Conservation (phyloP, 2,888 invertebrate genomes). For the Notodonta ziczac region DNA sequence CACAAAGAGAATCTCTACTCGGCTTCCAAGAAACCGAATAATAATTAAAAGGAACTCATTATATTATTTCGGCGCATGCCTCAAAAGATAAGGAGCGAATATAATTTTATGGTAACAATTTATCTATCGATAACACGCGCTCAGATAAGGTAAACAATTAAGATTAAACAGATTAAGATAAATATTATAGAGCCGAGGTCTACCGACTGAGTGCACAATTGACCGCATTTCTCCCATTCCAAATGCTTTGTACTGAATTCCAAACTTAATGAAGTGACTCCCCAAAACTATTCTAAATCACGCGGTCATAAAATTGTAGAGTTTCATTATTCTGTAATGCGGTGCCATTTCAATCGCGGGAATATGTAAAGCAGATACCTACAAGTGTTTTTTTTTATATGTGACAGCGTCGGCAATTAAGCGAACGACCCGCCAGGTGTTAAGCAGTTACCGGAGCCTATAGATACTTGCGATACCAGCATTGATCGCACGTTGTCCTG, state of each 20-base stretch:
- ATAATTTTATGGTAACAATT: conserved; percentile 27
- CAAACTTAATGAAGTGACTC: too few species aligned
- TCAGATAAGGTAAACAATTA: conserved; percentile 34
- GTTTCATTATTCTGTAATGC: too few species aligned
- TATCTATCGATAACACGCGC: conserved; percentile 17
- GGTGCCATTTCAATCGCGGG: too few species aligned
- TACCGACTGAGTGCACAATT: conserved; percentile 10
- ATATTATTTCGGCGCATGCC: conserved; percentile 10
- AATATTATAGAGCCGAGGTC: conserved; percentile 14
- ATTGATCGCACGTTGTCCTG: too few species aligned
- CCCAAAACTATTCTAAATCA: too few species aligned
- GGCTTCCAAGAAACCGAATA: background rate
- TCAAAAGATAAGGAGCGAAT: conserved; percentile 16
- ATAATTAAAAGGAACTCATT: background rate
- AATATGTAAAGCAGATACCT: too few species aligned
- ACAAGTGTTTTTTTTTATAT: too few species aligned
- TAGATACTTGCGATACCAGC: too few species aligned
- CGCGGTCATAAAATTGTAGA: too few species aligned
- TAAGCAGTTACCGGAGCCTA: too few species aligned
- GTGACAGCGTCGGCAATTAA: too few species aligned
- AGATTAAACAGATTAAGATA: conserved; percentile 32
- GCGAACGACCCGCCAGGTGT: too few species aligned
- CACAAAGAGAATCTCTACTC: background rate
- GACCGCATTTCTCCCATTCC: conserved; percentile 20
- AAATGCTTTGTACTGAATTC: background rate